Evolutionary conservation across 1,140 invertebrate genomes (phyloP).

Genomic region (Tetramorium simillimum): DNA sequence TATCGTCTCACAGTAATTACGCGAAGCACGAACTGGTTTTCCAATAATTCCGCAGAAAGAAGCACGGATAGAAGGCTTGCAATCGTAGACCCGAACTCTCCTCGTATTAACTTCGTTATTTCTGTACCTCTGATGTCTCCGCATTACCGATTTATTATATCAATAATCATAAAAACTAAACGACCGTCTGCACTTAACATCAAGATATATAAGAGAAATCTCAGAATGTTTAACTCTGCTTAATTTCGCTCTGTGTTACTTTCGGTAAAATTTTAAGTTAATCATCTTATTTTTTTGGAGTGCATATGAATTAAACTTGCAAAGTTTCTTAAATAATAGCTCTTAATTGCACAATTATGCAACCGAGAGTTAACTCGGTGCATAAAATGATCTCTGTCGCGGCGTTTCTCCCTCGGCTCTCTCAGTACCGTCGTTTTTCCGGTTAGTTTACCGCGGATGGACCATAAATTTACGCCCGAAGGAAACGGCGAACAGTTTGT

Average conservation of each 20-base stretch:
- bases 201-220: background rate
- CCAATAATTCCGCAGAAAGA: background rate
- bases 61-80: background rate
- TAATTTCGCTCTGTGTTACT: background rate
- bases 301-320: background rate
- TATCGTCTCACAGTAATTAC: slow-evolving; percentile 32
- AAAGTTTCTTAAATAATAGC: background rate
- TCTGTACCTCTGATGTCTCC: background rate
- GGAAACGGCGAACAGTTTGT: slow-evolving; percentile 45
- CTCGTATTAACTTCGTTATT: slow-evolving; percentile 22
- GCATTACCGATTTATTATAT: background rate
- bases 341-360: background rate
- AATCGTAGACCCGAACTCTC: no score
- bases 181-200: background rate
- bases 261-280: background rate
- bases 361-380: slow-evolving; percentile 1
- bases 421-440: background rate
- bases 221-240: background rate
- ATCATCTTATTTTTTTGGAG: background rate
- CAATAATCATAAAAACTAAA: background rate
- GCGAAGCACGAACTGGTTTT: slow-evolving; percentile 14
- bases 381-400: background rate
- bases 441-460: slow-evolving; percentile 14
- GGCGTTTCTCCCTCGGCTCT: background rate
- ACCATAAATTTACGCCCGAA: slow-evolving; percentile 43